These are phyloP conservation scores for Petromus typicus DNA, from an alignment of 2,113 vertebrate genomes.

Conservation along the genomic window DNA sequence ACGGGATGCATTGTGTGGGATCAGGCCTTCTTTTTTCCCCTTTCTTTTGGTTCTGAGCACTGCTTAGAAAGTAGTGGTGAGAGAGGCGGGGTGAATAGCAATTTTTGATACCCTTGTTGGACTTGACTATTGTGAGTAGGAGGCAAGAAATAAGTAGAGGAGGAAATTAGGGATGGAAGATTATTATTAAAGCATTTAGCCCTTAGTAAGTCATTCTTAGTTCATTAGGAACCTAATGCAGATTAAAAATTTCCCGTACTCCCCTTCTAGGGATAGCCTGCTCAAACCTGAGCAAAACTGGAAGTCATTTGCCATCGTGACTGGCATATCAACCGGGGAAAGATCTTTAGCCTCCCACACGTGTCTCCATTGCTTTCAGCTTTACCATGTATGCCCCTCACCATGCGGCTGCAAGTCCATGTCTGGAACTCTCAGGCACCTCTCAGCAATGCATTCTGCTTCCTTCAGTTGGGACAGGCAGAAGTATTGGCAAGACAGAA, in stretches of 20 bases:
- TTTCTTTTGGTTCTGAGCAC: constrained; percentile 22
- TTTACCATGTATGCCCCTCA: not conserved
- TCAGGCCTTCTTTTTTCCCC: not conserved
- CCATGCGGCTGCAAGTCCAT: too few relatives aligned
- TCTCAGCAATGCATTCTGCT: not conserved
- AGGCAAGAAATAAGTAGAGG: not conserved
- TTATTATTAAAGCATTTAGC: constrained; percentile 3
- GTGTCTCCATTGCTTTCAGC: not conserved
- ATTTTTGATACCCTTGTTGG: constrained; percentile 35
- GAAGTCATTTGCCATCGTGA: not conserved
- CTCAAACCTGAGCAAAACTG: not conserved
- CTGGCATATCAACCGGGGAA: not conserved
- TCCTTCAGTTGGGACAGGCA: not conserved
- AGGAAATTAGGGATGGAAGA: not conserved
- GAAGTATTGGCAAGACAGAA: not conserved
- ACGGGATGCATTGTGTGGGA: not conserved
- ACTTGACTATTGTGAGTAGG: not conserved
- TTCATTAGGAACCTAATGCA: not conserved
- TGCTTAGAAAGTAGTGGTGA: not conserved
- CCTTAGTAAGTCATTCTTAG: not conserved
- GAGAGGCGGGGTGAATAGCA: not conserved
- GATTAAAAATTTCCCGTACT: not conserved
- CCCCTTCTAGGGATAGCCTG: not conserved
- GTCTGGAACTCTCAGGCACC: not conserved
- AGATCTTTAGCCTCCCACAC: not conserved